A percentile compares a stretch with the other conserved stretches of the same genome.
Evolutionary conservation across 2,113 vertebrate genomes (phyloP).

Genomic region (Promerops cafer): DNA sequence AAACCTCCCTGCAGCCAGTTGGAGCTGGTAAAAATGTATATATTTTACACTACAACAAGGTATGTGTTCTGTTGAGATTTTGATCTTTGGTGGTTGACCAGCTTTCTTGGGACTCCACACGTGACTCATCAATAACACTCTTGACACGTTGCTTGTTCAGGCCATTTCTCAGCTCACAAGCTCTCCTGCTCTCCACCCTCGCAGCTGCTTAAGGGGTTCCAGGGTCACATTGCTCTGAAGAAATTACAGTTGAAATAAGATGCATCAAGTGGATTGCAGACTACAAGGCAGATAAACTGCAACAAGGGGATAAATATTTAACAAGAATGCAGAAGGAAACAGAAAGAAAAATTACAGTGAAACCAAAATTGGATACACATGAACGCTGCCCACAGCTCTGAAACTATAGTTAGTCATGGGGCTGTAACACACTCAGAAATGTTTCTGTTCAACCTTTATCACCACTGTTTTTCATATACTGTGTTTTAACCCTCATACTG

Average conservation of each 20-base stretch:
- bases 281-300: not conserved
- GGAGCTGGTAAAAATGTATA: not conserved
- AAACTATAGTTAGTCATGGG: not conserved
- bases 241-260: not conserved
- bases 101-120: not conserved
- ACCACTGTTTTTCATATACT: not conserved
- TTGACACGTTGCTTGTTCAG: not conserved
- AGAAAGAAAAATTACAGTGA: not conserved
- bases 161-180: not conserved
- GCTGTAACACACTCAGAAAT: not conserved
- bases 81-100: not conserved
- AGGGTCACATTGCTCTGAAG: not conserved
- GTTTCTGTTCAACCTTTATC: not conserved
- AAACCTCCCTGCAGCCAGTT: not conserved
- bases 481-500: not conserved
- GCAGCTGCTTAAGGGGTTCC: not conserved
- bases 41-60: not conserved
- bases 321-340: not conserved
- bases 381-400: not conserved
- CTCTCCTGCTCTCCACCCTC: not conserved
- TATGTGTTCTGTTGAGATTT: not conserved
- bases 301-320: not conserved
- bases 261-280: not conserved
- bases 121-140: not conserved
- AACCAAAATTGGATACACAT: not conserved